Percentiles rank a stretch among this genome's conserved stretches.
Evolutionary conservation across 2,888 invertebrate species (phyloP).

Genomic region (Nymphalis urticae): DNA sequence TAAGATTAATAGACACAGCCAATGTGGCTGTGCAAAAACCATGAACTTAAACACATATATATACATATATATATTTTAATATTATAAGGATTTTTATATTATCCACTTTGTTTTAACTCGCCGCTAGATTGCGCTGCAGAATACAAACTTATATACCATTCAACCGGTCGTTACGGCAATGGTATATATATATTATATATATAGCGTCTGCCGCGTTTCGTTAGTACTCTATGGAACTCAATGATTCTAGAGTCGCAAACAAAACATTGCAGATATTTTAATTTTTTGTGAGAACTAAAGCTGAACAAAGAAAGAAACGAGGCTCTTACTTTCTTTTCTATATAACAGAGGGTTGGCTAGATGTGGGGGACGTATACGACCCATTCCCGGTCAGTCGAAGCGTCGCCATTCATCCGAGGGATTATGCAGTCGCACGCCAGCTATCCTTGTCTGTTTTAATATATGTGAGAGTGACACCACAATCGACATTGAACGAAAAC

Average conservation of each 20-base stretch:
- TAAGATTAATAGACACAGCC: too few relatives aligned
- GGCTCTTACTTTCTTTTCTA: conserved; percentile 51
- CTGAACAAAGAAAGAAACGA: conserved; percentile 24
- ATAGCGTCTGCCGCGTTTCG: too few relatives aligned
- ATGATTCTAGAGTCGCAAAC: neutral
- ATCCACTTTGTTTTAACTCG: too few relatives aligned
- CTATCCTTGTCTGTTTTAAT: conserved; percentile 38
- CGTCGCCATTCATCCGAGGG: conserved; percentile 45
- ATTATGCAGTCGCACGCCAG: conserved; percentile 40
- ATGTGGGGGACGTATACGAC: conserved; percentile 39
- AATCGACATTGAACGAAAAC: conserved; percentile 41
- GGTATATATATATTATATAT: too few relatives aligned
- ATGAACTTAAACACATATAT: too few relatives aligned
- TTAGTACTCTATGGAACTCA: too few relatives aligned
- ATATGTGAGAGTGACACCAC: conserved; percentile 42
- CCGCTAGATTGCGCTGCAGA: too few relatives aligned
- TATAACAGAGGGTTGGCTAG: conserved; percentile 40
- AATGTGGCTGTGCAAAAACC: too few relatives aligned
- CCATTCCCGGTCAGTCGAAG: conserved; percentile 46
- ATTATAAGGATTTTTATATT: too few relatives aligned
- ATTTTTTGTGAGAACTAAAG: neutral
- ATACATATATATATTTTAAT: too few relatives aligned
- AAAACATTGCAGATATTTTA: neutral
- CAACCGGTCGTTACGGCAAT: too few relatives aligned
- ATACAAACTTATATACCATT: too few relatives aligned